Evolutionary conservation across 2,113 vertebrate species (phyloP).

Genomic region (Brachirus orientalis): DNA sequence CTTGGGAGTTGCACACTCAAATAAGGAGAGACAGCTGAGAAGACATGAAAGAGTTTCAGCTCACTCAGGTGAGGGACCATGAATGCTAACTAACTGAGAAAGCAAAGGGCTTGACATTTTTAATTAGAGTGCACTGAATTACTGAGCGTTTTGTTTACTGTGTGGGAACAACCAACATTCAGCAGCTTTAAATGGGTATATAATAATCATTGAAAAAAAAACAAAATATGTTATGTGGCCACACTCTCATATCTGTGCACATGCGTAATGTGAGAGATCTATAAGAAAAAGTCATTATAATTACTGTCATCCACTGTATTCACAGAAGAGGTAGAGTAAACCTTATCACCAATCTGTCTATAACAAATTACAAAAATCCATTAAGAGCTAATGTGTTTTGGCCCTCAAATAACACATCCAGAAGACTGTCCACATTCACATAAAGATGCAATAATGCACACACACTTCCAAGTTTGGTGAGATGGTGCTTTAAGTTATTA

Average conservation of each 20-base stretch:
- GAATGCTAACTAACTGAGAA: constrained; percentile 7
- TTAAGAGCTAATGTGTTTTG: constrained; percentile 31
- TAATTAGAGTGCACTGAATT: constrained; percentile 74
- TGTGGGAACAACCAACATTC: constrained; percentile 32
- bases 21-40: constrained; percentile 4
- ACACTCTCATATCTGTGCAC: too few relatives aligned
- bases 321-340: not conserved
- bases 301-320: not conserved
- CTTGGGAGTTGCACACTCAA: constrained; percentile 19
- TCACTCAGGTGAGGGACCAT: constrained; percentile 11
- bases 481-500: constrained; percentile 33
- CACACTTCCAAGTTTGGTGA: constrained; percentile 37
- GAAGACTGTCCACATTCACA: constrained; percentile 6
- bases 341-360: constrained; percentile 14
- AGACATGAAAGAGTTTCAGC: constrained; percentile 4
- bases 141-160: constrained; percentile 58
- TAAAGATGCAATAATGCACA: not conserved
- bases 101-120: constrained; percentile 50
- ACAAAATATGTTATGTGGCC: too few relatives aligned
- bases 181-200: constrained; percentile 3
- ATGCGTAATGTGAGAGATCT: too few relatives aligned
- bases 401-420: constrained; percentile 25
- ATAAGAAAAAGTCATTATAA: too few relatives aligned
- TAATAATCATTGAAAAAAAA: too few relatives aligned
- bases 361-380: constrained; percentile 46